These are phyloP conservation scores for Andricus curvator DNA, from an alignment of 2,888 invertebrate species.

Conservation along the genomic window DNA sequence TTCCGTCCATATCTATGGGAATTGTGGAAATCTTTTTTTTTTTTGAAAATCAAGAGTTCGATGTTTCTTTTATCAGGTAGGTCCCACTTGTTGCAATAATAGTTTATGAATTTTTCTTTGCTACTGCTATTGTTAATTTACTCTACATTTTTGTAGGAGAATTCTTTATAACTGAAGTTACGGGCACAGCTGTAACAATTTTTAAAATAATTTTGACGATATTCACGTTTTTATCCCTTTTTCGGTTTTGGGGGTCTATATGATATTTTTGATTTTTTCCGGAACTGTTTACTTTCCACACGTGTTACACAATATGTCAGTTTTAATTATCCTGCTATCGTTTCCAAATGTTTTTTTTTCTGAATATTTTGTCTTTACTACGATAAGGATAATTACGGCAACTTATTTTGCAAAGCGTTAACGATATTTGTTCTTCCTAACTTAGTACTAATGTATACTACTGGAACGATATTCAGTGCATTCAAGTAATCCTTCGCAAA, in stretches of 20 bases:
- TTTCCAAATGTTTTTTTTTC: too few relatives aligned
- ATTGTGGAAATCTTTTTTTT: conserved; percentile 81
- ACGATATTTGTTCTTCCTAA: too few relatives aligned
- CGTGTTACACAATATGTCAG: too few relatives aligned
- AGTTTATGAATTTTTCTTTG: conserved; percentile 82
- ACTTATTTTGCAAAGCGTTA: too few relatives aligned
- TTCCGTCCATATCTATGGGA: conserved; percentile 80
- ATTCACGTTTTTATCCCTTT: conserved; percentile 82
- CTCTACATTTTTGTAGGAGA: conserved; percentile 84
- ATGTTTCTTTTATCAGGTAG: conserved; percentile 79
- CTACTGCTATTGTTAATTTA: conserved; percentile 83
- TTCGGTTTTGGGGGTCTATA: conserved; percentile 80
- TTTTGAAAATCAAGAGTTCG: conserved; percentile 76
- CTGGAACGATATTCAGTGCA: too few relatives aligned
- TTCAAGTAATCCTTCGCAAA: too few relatives aligned
- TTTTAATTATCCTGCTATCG: too few relatives aligned
- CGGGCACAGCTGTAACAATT: conserved; percentile 83
- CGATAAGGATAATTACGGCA: too few relatives aligned
- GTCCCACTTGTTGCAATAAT: conserved; percentile 82
- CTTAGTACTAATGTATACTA: too few relatives aligned
- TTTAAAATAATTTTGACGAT: conserved; percentile 82
- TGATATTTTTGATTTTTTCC: conserved; percentile 81
- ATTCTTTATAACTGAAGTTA: conserved; percentile 83
- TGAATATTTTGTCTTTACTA: too few relatives aligned
- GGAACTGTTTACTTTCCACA: too few relatives aligned